phyloP scores from a whole-genome alignment of 2,113 vertebrate species.

The Cygnus buccinator region DNA sequence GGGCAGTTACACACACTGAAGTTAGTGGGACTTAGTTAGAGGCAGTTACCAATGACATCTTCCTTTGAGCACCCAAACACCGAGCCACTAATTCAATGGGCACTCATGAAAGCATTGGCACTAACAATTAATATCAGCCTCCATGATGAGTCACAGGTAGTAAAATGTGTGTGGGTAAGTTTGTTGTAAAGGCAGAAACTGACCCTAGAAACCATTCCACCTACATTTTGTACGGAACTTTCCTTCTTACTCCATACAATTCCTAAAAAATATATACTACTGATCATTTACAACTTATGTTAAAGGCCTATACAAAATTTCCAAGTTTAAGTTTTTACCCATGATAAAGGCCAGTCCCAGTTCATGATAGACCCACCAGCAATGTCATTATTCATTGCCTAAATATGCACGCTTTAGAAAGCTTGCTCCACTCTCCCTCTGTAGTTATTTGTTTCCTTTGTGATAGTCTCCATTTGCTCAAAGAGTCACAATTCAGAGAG shows the following conservation, averaged over 20 bases:
- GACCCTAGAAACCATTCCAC: not conserved
- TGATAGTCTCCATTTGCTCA: not conserved
- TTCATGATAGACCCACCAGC: not conserved
- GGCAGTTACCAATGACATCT: not conserved
- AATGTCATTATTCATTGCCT: not conserved
- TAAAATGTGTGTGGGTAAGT: not conserved
- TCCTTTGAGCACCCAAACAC: not conserved
- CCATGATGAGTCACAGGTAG: not conserved
- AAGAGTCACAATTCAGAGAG: not conserved
- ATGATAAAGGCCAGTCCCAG: not conserved
- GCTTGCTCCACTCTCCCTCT: not conserved
- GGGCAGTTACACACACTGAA: not conserved
- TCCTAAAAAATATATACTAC: not conserved
- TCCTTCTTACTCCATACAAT: not conserved
- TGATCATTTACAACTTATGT: rapidly evolving
- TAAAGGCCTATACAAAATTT: not conserved
- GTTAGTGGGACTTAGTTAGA: not conserved
- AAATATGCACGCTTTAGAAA: not conserved
- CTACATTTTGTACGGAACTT: not conserved
- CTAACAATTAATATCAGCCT: not conserved
- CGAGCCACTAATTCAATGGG: not conserved
- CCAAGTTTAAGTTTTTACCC: not conserved
- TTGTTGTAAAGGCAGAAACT: not conserved
- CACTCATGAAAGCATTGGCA: not conserved
- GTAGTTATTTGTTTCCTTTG: not conserved